Conservation (phyloP, 2,888 invertebrate genomes). For the Troides aeacus region DNA sequence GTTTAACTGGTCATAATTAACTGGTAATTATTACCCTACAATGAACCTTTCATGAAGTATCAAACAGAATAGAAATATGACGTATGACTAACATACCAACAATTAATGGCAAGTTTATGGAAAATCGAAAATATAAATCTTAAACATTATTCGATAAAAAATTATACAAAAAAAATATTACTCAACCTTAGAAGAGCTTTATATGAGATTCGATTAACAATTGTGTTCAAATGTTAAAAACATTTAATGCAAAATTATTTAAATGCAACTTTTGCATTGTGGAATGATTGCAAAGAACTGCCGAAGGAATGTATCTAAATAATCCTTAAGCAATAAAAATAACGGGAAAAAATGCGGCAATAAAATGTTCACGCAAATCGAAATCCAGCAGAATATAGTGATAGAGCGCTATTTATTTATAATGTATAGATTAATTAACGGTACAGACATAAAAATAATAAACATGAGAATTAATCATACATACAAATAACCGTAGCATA, state of each 20-base stretch:
- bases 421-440: not conserved
- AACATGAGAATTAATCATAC: too few relatives aligned
- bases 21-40: not conserved
- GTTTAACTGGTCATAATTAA: not conserved
- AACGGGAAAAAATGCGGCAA: not conserved
- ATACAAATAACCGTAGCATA: too few relatives aligned
- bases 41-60: not conserved
- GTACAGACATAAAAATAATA: not conserved
- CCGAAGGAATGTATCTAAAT: slow-evolving; percentile 10
- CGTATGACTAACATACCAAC: not conserved
- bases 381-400: not conserved
- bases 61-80: not conserved
- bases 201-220: slow-evolving; percentile 24
- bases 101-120: slow-evolving; percentile 21
- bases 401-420: not conserved
- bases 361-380: not conserved
- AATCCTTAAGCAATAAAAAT: not conserved
- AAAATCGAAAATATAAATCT: slow-evolving; percentile 4
- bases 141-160: slow-evolving; percentile 4
- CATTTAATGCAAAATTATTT: slow-evolving; percentile 23
- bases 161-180: slow-evolving; percentile 19
- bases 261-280: slow-evolving; percentile 35
- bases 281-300: slow-evolving; percentile 38
- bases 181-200: not conserved
- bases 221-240: slow-evolving; percentile 8